Base-by-base conservation (phyloP, 2,797 vertebrate species). In the Monodelphis domestica region DNA sequence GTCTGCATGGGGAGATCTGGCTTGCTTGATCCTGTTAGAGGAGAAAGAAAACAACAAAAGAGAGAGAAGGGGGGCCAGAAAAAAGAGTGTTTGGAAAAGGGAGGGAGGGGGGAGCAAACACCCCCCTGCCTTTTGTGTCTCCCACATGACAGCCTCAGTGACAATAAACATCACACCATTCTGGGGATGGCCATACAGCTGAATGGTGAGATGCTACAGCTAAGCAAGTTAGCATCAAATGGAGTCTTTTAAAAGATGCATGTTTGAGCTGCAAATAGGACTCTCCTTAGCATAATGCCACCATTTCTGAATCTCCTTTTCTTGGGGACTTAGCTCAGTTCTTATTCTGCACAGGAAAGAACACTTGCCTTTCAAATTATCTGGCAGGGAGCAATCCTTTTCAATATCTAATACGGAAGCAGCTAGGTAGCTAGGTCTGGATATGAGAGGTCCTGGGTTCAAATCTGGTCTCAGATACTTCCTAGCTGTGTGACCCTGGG, bases 1-100 rank as follows among this genome's bases (percentile, higher is more conserved):
- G 57, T 89, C 90, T 95, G 94, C 92, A 93, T 87, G 50, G 63
- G 97, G 38, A 92, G 30, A 92, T 53, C 12, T 95, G 88, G 54
- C 57, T 93, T 92, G 92, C 89, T 54, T 94, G 90, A 89, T 33
- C 95, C 54, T 93, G 54, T 94, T 92, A 53, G 1, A 30, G 9
- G 53, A 30, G 52, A 63, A 28, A 94, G 45, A 90, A 33, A 50
- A 59, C 57, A n/a, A 95, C 28, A 17, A 88, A 0, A 0, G 30
- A 38, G n/a, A 21, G 33, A 17, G 54, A 63, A 29, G 1, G n/a
- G 53, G 30, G 17, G 17, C 56, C 24, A 50, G 88, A 38, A n/a
- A n/a, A n/a, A n/a, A 70, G 3, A 84, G 3, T 5, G 89, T 90
- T 91, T 24, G 88, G 26, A 91, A 91, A 24, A 91, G 12, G 0